Percentiles rank a stretch among this genome's conserved stretches.
Evolutionary conservation across 1,140 invertebrate genomes (phyloP).

Genomic region (Heliconius hermathena): DNA sequence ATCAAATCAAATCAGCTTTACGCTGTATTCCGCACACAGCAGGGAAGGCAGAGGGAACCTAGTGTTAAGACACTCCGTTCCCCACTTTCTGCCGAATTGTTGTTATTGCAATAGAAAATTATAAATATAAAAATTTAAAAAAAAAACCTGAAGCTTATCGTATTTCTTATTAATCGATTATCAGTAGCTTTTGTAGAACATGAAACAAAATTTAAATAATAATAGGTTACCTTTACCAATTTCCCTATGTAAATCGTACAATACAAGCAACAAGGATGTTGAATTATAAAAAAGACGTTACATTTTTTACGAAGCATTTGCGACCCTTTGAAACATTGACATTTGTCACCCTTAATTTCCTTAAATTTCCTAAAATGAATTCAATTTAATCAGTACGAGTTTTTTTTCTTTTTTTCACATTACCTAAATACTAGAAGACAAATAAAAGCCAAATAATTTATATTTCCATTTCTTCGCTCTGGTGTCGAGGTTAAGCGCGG

Average conservation of each 20-base stretch:
- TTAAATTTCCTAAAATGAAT: background rate
- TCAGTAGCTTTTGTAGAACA: background rate
- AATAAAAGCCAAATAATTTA: no score
- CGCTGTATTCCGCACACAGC: no score
- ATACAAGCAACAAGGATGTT: background rate
- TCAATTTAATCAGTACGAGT: background rate
- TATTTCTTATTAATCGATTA: background rate
- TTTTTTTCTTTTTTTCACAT: background rate
- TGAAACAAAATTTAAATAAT: background rate
- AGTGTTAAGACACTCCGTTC: no score
- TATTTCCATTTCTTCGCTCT: no score
- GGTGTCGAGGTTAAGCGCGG: no score
- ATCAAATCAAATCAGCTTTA: no score
- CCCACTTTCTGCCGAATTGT: no score
- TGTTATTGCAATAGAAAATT: no score
- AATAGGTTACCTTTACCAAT: background rate
- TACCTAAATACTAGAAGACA: background rate
- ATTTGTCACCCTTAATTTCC: background rate
- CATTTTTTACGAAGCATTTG: conserved; percentile 3
- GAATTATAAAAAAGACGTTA: conserved; percentile 8
- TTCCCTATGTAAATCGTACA: conserved; percentile 1
- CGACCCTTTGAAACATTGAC: conserved; percentile 6
- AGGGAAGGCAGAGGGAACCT: no score
- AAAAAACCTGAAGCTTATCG: no score
- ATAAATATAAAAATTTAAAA: no score